Evolutionary conservation across 2,113 vertebrate genomes (phyloP), one percentile per base, ranked within the genome.

Genomic region (Cyprinus carpio): DNA sequence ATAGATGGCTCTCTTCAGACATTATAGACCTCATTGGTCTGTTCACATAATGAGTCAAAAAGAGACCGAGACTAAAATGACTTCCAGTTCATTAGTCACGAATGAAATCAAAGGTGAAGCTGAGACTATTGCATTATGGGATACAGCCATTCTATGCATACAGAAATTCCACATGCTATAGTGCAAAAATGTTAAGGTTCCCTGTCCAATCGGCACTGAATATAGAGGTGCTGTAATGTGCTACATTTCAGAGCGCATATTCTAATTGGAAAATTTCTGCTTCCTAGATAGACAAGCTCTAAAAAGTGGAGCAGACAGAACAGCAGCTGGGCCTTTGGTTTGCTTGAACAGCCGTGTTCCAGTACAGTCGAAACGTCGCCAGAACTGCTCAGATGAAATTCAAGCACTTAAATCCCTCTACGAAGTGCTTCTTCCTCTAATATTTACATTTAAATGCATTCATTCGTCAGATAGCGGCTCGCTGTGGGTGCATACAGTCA

Each of bases 371-470:
- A 72, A 43, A 46, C 12, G n/a, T 27, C 23, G 54, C 40, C 72
- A 76, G 20, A 29, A 80, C 58, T 8, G 8, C 10, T 40, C 16
- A 84, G n/a, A 64, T 23, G 71, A 74, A 79, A 79, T 18, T 79
- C 76, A 40, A 79, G 23, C 12, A 34, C 76, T 40, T 62, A 43
- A 79, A 79, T 79, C 76, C 54, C 31, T 40, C 56, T 40, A 23
- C 2, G 10, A 76, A 40, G 31, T 7, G 54, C 75, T 13, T 34
- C 51, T 60, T 34, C 25, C 76, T 43, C 20, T 25, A 62, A 62
- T 79, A 79, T 79, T 79, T 79, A 79, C 76, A 40, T 79, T 40
- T 62, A 79, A 62, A 79, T 62, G 34, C 9, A 62, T 25, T 25
- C 6, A 62, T 79, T 79, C 23, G n/a, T 12, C 54, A 9, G 31